Evolutionary conservation across 2,797 vertebrate species (phyloP), one percentile per base, ranked within the genome.

Genomic region (Acanthopagrus latus): DNA sequence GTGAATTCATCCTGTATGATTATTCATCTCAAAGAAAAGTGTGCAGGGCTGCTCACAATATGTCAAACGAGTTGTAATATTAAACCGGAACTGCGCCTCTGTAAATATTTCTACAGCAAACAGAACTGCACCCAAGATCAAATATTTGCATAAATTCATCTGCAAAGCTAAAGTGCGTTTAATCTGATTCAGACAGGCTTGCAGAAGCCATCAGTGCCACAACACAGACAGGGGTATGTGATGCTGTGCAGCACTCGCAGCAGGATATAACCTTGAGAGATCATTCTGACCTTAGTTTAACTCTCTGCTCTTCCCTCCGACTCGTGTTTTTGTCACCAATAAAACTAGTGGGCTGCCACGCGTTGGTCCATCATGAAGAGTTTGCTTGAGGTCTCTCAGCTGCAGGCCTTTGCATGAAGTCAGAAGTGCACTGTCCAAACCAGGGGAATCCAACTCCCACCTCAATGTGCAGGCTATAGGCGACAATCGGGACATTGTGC

Each of bases 401-500:
- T 86, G 86, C 74, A 63, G 85, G 79, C 88, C 57, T 38, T 74
- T 81, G 84, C 82, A 82, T 71, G 72, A 80, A 90, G 79, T 80
- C 89, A 91, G 72, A 84, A 84, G 73, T 78, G 85, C 86, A 91
- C 74, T 46, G 63, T 84, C 69, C 84, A 84, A 84, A 85, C 33
- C 88, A 90, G 81, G 90, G 84, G 86, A 94, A 91, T 93, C 86
- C 90, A 86, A 87, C 91, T 82, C 91, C 93, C 93, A 90, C 95
- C 91, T 88, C 88, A 70, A 65, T 76, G 74, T 87, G 87, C 91
- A 87, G 67, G 76, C 90, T 84, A 91, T 91, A 91, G 76, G 83
- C 81, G 76, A 94, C 94, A 95, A 94, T 81, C 67, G 83, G 76
- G 71, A 78, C 89, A 90, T 92, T 95, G 92, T 95, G 58, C 73